Percentiles rank a stretch among this genome's conserved stretches.
phyloP scores from a whole-genome alignment of 2,797 vertebrate species.

The Microcaecilia unicolor region DNA sequence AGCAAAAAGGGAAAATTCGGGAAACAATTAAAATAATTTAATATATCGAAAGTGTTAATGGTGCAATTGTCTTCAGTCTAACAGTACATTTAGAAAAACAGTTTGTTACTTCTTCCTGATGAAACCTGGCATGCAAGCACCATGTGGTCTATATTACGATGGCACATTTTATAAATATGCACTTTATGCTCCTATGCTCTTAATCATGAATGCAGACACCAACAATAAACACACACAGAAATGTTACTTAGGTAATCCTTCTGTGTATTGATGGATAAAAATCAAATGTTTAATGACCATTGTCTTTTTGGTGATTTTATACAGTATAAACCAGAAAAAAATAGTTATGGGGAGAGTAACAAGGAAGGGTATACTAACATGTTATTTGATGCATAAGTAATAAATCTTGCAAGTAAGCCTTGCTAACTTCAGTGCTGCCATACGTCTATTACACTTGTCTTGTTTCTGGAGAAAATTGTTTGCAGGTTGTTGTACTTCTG shows the following conservation, averaged over 20 bases:
- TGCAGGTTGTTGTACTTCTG: too few relatives aligned
- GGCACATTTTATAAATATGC: slow-evolving; percentile 32
- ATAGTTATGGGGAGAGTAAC: too few relatives aligned
- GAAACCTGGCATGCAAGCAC: slow-evolving; percentile 64
- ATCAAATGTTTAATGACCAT: slow-evolving; percentile 23
- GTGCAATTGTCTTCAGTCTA: slow-evolving; percentile 52
- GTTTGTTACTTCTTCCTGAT: slow-evolving; percentile 45
- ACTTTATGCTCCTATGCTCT: slow-evolving; percentile 29
- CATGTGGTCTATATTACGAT: slow-evolving; percentile 51
- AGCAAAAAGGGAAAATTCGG: slow-evolving; percentile 95
- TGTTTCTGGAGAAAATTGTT: too few relatives aligned
- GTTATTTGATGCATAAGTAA: too few relatives aligned
- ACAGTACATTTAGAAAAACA: slow-evolving; percentile 48
- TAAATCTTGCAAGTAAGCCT: too few relatives aligned
- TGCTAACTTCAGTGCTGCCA: too few relatives aligned
- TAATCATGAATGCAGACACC: slow-evolving; percentile 31
- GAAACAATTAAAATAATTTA: slow-evolving; percentile 89
- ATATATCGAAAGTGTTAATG: slow-evolving; percentile 58
- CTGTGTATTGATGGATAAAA: slow-evolving; percentile 13
- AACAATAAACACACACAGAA: slow-evolving; percentile 38
- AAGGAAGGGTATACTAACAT: too few relatives aligned
- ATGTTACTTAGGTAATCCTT: slow-evolving; percentile 16
- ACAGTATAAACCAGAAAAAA: slow-evolving; percentile 7
- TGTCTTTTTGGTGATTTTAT: slow-evolving; percentile 10
- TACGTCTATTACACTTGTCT: too few relatives aligned